A percentile compares a stretch with the other conserved stretches of the same genome.
These are phyloP conservation scores for Tipula confusa DNA, from an alignment of 2,888 invertebrate species.

Conservation along the genomic window DNA sequence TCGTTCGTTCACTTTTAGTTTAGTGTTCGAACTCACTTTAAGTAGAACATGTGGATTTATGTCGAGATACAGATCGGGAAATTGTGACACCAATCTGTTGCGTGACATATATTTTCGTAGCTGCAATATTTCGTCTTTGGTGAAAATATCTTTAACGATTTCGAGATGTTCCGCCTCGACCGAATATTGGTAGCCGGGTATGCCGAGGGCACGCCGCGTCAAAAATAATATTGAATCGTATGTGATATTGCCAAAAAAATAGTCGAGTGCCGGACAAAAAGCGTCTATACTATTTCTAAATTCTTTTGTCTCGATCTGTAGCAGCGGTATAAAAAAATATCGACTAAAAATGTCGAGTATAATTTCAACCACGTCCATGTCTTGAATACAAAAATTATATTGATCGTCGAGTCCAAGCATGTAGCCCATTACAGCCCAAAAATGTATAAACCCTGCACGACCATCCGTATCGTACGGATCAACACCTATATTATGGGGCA, in stretches of 20 bases:
- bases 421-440: conserved; percentile 21
- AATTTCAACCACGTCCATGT: background rate
- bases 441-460: conserved; percentile 31
- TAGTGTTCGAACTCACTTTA: background rate
- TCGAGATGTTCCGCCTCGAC: background rate
- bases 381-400: conserved; percentile 27
- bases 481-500: background rate
- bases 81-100: background rate
- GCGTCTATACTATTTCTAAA: background rate
- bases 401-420: conserved; percentile 31
- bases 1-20: background rate
- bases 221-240: background rate
- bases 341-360: background rate
- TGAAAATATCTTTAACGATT: conserved; percentile 20
- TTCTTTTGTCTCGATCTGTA: background rate
- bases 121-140: background rate
- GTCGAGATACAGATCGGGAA: background rate
- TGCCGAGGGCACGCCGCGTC: background rate
- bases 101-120: background rate
- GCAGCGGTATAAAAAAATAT: conserved; percentile 26
- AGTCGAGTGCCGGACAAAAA: background rate
- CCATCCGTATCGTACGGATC: background rate
- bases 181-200: conserved; percentile 31
- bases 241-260: background rate
- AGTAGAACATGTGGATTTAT: background rate